Evolutionary conservation across 2,797 vertebrate genomes (phyloP).

Genomic region (Sphenopsis melanotis): DNA sequence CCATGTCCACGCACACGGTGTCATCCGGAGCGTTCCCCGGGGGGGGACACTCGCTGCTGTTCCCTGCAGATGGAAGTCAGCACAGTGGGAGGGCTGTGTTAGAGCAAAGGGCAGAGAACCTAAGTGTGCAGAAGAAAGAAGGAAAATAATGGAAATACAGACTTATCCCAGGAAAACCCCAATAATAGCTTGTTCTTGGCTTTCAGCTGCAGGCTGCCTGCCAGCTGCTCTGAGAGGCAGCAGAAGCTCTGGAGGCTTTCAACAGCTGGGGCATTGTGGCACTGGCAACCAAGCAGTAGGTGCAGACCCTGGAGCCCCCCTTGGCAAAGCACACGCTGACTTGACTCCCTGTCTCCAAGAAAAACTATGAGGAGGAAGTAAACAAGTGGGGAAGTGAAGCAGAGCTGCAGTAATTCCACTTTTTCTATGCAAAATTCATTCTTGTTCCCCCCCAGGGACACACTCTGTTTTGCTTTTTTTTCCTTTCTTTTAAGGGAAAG

Average conservation of each 20-base stretch:
- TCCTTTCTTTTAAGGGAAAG: neutral
- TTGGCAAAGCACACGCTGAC: neutral
- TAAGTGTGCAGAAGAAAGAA: neutral
- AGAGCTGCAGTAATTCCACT: neutral
- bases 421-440: neutral
- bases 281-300: neutral
- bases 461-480: neutral
- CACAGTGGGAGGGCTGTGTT: neutral
- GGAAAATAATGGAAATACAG: neutral
- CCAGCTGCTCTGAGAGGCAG: neutral
- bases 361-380: neutral
- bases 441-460: neutral
- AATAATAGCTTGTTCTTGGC: neutral
- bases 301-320: neutral
- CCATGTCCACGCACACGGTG: conserved; percentile 89
- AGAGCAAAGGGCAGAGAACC: neutral
- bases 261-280: neutral
- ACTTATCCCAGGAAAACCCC: neutral
- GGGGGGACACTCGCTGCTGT: conserved; percentile 89
- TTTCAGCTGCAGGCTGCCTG: neutral
- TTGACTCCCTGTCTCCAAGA: neutral
- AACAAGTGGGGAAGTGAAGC: neutral
- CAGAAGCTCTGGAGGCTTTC: neutral
- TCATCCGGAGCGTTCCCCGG: conserved; percentile 83
- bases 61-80: conserved; percentile 72